These are phyloP conservation scores for Bagarius yarrelli DNA, from an alignment of 2,113 vertebrate genomes.

Conservation along the genomic window DNA sequence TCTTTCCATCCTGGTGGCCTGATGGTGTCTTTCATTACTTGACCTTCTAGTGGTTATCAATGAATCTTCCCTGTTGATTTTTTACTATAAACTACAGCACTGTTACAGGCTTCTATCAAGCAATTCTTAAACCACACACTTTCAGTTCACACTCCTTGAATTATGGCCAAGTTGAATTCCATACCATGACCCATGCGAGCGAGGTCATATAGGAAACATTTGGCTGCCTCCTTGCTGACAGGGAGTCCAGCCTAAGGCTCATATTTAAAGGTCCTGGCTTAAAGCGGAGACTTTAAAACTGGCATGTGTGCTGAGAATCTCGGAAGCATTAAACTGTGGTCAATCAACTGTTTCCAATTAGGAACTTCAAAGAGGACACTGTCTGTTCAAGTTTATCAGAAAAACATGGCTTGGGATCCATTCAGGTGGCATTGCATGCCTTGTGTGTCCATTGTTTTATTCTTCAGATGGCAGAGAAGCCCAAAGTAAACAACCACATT, in stretches of 20 bases:
- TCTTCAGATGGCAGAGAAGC: not conserved
- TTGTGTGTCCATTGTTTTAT: not conserved
- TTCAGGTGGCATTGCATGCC: not conserved
- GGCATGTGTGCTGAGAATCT: constrained; percentile 17
- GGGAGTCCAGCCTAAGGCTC: constrained; percentile 44
- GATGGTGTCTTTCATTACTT: constrained; percentile 10
- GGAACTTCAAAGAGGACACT: constrained; percentile 47
- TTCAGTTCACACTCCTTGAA: constrained; percentile 43
- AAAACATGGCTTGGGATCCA: constrained; percentile 18
- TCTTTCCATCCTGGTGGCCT: constrained; percentile 9
- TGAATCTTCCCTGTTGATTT: not conserved
- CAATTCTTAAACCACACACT: constrained; percentile 6
- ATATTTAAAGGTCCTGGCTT: constrained; percentile 29
- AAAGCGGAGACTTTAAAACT: constrained; percentile 8
- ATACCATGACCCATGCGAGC: constrained; percentile 51
- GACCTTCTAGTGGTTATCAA: not conserved
- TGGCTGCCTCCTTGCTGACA: constrained; percentile 49
- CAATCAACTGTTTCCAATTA: constrained; percentile 54
- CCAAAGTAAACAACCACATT: not conserved
- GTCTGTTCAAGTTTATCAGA: constrained; percentile 14
- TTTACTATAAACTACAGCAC: not conserved
- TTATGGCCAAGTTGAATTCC: constrained; percentile 62
- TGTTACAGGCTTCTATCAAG: not conserved
- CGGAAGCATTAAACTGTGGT: constrained; percentile 28
- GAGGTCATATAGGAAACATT: constrained; percentile 49